Base-by-base conservation (phyloP, 2,888 invertebrate species). In the Salpingus planirostris region DNA sequence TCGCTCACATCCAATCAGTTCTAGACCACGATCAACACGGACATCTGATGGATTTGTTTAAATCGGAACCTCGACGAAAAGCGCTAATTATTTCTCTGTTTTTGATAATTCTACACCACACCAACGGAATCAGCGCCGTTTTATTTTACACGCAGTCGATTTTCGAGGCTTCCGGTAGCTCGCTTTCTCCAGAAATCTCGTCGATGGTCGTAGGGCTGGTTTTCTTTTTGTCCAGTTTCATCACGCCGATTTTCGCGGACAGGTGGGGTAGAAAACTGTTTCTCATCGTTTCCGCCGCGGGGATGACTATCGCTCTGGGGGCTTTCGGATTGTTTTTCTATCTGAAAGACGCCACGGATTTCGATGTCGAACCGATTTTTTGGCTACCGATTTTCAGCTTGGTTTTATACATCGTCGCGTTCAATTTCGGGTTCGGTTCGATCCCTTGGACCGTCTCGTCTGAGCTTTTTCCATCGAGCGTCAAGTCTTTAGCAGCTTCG, bases 381-480 rank as follows among this genome's bases (percentile, higher is more conserved):
- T 83, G 80, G 76, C 57, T 87, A 22, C 86, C 86, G 0, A 70
- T 87, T 3, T 57, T 76, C 5, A 75, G 82, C 0, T 61, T 86
- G 23, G 71, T 85, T 1, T 47, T 79, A 10, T 87, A 78, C 65
- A 81, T 84, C 40, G 64, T 77, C 29, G 73, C 79, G 0, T 86
- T 85, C 64, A 79, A 82, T 59, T 67, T 78, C 49, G 85, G 76
- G 1, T 74, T 79, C 29, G 85, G 89, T 5, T 80, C 84, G 0
- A 59, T 87, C 14, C 81, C 85, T 0, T 87, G 86, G 86, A 79
- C 84, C 0, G 75, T 87, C 15, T 74, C 85, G 70, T 79, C 82
- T 1, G 88, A 88, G 59, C 71, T 88, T 62, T 79, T 90, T 60
- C 78, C 89, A 12, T 66, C 76, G 0, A 79, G 82, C 44, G 79